Evolutionary conservation across 2,797 vertebrate genomes (phyloP), one percentile per base, ranked within the genome.

Genomic region (Buceros bicornis): DNA sequence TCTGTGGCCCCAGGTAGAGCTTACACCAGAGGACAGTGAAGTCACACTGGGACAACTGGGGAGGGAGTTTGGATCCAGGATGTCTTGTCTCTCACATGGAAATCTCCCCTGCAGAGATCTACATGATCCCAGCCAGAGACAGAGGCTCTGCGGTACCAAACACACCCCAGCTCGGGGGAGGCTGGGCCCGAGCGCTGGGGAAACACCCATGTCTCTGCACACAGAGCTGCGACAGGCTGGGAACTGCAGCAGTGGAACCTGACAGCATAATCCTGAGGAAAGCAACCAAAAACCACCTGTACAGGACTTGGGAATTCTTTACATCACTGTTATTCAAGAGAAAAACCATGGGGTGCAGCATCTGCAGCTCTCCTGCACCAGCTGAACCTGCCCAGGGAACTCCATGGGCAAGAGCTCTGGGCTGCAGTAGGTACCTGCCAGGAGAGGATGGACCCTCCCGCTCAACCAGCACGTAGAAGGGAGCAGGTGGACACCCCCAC

Each of bases 391-490:
- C 35, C 18, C 16, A 22, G 45, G 12, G 37, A 40, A 40, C 37
- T 40, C 37, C 12, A 12, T 40, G 37, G 37, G 37, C 12, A 12
- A 40, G 37, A 40, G 37, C 47, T 48, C 47, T 48, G 47, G 10
- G 16, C 42, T 60, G 25, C 13, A 1, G 13, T 3, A 35, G 15
- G 33, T 16, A 37, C 37, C 47, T 5, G 17, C 8, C 25, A 58
- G 1, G 1, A 43, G 31, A 58, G 24, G 35, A 37, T 1, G 3
- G 16, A 76, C 58, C 40, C 33, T 16, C 1, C 0, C 6, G 8
- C 35, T 24, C 3, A 6, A 31, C 16, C 33, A 53, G 51, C 45
- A 53, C 54, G 35, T 9, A 25, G 10, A 8, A 24, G 40, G 43
- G 53, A 37, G 29, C 8, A 26, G 19, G 31, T 8, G 33, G 65